phyloP scores from a whole-genome alignment of 2,113 vertebrate genomes.

The Microtus pennsylvanicus region DNA sequence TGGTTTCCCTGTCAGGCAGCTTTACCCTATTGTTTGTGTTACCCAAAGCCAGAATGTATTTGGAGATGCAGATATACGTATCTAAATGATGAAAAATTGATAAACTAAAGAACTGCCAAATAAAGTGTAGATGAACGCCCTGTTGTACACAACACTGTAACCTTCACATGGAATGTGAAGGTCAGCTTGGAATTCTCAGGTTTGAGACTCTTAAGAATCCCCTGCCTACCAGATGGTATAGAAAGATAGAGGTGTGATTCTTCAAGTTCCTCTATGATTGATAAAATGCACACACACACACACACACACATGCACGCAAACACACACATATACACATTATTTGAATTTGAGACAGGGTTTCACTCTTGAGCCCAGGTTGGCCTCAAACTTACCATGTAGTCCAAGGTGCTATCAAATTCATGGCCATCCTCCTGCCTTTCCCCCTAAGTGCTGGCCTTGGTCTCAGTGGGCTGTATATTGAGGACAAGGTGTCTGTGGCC shows the following conservation, averaged over 20 bases:
- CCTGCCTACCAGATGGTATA: fast-evolving
- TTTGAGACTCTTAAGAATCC: neutral
- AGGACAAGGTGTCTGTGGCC: neutral
- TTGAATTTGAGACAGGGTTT: neutral
- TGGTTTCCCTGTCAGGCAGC: neutral
- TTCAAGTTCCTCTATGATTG: fast-evolving
- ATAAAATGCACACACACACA: neutral
- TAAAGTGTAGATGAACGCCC: neutral
- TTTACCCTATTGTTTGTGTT: neutral
- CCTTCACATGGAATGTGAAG: neutral
- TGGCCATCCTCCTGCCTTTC: neutral
- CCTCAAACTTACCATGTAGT: neutral
- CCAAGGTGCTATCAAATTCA: neutral
- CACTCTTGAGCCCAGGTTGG: neutral
- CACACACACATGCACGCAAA: fast-evolving
- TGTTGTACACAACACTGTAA: neutral
- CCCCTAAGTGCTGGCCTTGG: neutral
- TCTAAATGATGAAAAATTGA: neutral
- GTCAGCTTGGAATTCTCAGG: neutral
- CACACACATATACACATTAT: neutral
- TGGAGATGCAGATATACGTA: neutral
- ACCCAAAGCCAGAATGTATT: neutral
- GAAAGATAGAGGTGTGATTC: no score
- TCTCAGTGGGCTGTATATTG: neutral
- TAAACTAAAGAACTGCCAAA: neutral